A percentile compares a stretch with the other conserved stretches of the same genome.
phyloP scores from a whole-genome alignment of 92 coral and sea anemone genomes.

The Ricordea florida region DNA sequence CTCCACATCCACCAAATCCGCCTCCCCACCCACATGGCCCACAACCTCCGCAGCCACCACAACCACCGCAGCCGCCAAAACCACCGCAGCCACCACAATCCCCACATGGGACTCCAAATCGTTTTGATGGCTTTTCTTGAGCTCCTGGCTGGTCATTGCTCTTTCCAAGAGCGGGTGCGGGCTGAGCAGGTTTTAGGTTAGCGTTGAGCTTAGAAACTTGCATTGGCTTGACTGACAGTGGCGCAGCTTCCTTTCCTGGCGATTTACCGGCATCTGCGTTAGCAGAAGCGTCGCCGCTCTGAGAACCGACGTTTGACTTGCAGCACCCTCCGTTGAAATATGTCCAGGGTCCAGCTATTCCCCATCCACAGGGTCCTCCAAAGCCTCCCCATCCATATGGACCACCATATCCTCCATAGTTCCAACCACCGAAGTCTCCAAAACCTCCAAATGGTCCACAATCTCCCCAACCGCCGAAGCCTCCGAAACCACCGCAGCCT shows the following conservation, averaged over 20 bases:
- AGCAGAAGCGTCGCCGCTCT: neutral
- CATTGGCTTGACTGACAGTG: constrained; percentile 25
- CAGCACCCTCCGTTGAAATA: constrained; percentile 68
- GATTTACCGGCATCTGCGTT: neutral
- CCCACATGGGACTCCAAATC: constrained; percentile 63
- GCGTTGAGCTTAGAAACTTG: neutral
- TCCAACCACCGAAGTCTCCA: constrained; percentile 75
- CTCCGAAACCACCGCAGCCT: constrained; percentile 80
- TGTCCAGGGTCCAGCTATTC: constrained; percentile 54
- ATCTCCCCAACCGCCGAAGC: constrained; percentile 63
- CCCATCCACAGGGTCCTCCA: constrained; percentile 67
- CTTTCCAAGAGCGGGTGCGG: neutral
- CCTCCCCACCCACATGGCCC: constrained; percentile 52
- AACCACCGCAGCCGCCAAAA: constrained; percentile 51
- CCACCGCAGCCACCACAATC: constrained; percentile 43
- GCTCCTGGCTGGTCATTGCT: neutral
- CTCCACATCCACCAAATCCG: constrained; percentile 50
- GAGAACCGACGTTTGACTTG: constrained; percentile 70
- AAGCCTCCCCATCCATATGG: constrained; percentile 65
- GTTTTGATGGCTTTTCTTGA: constrained; percentile 49
- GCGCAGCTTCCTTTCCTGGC: constrained; percentile 25
- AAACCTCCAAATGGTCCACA: constrained; percentile 67
- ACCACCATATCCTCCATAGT: constrained; percentile 79
- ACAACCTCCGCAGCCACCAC: constrained; percentile 40
- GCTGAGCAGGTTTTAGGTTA: neutral